Conservation (phyloP, 1,140 invertebrate genomes). For the Scaptomyza graminum region DNA sequence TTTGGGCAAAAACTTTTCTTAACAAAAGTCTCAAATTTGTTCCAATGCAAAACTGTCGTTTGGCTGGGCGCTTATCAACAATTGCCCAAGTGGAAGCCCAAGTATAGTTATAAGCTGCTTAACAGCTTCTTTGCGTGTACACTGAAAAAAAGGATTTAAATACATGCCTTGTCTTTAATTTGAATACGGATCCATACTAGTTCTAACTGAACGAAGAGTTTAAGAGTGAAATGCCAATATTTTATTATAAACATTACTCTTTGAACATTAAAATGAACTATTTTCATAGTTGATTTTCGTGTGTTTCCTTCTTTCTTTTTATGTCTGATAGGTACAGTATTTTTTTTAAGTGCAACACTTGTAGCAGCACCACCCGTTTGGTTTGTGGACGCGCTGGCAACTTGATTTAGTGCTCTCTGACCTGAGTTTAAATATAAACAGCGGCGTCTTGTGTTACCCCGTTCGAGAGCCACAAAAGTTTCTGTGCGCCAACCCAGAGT, state of each 20-base stretch:
- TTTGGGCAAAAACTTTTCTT: conserved; percentile 47
- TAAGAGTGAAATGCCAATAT: too few relatives aligned
- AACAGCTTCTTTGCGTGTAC: conserved; percentile 69
- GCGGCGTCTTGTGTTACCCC: conserved; percentile 56
- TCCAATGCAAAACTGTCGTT: conserved; percentile 78
- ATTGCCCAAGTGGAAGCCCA: conserved; percentile 62
- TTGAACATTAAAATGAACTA: too few relatives aligned
- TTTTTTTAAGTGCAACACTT: background rate
- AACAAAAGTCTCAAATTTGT: conserved; percentile 82
- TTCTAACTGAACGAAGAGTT: too few relatives aligned
- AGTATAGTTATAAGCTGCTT: conserved; percentile 83
- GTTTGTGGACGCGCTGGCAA: conserved; percentile 55
- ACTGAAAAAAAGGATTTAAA: too few relatives aligned
- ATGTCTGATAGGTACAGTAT: background rate
- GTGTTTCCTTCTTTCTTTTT: background rate
- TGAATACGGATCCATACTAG: too few relatives aligned
- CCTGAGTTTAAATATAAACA: conserved; percentile 84
- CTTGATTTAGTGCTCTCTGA: conserved; percentile 84
- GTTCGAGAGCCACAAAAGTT: conserved; percentile 58
- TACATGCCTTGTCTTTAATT: too few relatives aligned
- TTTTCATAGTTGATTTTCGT: too few relatives aligned
- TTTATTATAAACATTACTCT: too few relatives aligned
- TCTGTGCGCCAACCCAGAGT: conserved; percentile 60
- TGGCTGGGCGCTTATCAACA: conserved; percentile 77
- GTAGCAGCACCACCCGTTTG: background rate